A percentile compares a stretch with the other conserved stretches of the same genome.
Evolutionary conservation across 2,888 invertebrate genomes (phyloP).

Genomic region (Morpho achilles): DNA sequence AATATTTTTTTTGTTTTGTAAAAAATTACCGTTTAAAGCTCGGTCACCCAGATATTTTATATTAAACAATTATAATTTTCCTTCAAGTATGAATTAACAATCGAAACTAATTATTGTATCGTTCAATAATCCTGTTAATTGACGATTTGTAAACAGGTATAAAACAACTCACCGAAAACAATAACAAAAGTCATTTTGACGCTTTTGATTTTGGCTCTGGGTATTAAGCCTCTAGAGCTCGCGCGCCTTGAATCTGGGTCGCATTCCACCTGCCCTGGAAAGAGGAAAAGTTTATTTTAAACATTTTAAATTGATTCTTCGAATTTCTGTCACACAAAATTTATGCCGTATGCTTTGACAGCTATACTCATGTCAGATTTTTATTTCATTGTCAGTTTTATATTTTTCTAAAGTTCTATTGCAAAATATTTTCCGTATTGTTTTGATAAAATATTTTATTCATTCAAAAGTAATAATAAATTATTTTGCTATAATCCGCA

Average conservation of each 20-base stretch:
- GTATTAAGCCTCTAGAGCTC: constrained; percentile 95
- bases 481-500: too few species aligned
- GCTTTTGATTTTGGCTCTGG: constrained; percentile 96
- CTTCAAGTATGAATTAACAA: too few species aligned
- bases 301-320: constrained; percentile 4
- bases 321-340: neutral
- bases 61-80: too few species aligned
- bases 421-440: too few species aligned
- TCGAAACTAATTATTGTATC: neutral
- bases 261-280: constrained; percentile 67
- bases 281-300: constrained; percentile 26
- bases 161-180: constrained; percentile 86
- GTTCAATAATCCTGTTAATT: neutral
- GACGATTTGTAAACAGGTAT: constrained; percentile 4
- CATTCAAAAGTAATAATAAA: too few species aligned
- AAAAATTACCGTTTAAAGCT: too few species aligned
- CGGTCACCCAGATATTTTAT: too few species aligned
- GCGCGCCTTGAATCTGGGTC: constrained; percentile 84
- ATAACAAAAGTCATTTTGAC: constrained; percentile 99
- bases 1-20: too few species aligned
- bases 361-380: too few species aligned
- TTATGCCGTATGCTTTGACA: neutral
- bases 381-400: too few species aligned
- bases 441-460: too few species aligned
- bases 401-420: too few species aligned